Conservation (phyloP, 2,797 vertebrate species). For the Periophthalmus magnuspinnatus region DNA sequence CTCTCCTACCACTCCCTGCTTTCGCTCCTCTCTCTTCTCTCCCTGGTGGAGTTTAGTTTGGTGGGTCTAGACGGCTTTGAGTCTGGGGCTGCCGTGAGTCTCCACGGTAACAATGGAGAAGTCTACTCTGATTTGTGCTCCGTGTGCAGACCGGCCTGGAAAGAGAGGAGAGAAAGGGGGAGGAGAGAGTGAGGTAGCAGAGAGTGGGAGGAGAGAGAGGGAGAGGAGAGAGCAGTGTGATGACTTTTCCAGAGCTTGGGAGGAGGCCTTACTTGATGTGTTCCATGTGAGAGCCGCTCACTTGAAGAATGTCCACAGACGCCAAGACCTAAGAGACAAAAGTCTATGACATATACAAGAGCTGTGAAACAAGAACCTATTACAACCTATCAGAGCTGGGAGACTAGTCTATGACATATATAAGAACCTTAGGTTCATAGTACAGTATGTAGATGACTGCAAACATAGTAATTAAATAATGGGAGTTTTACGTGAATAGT, state of each 20-base stretch:
- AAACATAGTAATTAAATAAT: too few relatives aligned
- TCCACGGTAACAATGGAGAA: too few relatives aligned
- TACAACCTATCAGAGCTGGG: too few relatives aligned
- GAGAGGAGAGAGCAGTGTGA: constrained; percentile 55
- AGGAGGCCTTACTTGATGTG: constrained; percentile 36
- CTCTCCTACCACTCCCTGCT: too few relatives aligned
- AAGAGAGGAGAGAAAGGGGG: not conserved
- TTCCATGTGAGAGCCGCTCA: constrained; percentile 38
- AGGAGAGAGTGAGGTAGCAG: not conserved
- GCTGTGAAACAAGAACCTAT: too few relatives aligned
- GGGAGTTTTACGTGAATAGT: too few relatives aligned
- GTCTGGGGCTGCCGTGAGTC: constrained; percentile 32
- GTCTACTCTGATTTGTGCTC: not conserved
- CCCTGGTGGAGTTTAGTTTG: constrained; percentile 9
- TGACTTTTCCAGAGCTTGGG: constrained; percentile 75
- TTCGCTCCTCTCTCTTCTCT: not conserved
- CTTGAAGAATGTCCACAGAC: constrained; percentile 35
- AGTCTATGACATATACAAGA: too few relatives aligned
- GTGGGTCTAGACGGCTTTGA: constrained; percentile 48
- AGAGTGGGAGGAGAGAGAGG: not conserved
- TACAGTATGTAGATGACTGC: too few relatives aligned
- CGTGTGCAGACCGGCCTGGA: not conserved
- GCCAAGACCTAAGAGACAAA: constrained; percentile 10
- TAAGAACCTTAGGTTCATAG: too few relatives aligned
- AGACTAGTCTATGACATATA: too few relatives aligned